Base-by-base conservation (phyloP, 2,888 invertebrate species). In the Hemithea aestivaria region DNA sequence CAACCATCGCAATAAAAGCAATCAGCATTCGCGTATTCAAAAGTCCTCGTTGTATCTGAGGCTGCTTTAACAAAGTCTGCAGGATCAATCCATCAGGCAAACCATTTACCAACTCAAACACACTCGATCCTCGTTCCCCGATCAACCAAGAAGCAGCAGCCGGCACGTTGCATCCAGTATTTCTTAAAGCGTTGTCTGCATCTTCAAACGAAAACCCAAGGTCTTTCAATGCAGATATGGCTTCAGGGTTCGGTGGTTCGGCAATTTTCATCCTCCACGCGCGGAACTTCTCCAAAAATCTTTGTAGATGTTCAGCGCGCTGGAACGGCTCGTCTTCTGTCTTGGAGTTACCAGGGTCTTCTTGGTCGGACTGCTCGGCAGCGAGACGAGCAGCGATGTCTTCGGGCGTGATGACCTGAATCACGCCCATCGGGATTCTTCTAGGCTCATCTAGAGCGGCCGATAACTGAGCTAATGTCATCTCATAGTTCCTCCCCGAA, bases 1-100 rank as follows among this genome's bases (percentile, higher is more conserved):
- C 84, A 0, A 85, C 82, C 82, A 85, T 85, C 0, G 80, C 81
- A 34, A 85, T 84, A 27, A 87, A 87, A 0, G 87, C 87, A 0
- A 78, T 75, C 35, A 87, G 35, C 87, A 87, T 85, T 10, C 87
- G 58, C 0, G 85, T 85, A 23, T 87, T 87, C 6, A 87, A 31
- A 6, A 87, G 53, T 0, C 87, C 85, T 1, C 87, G 60, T 27
- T 87, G 87, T 1, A 87, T 83, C 47, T 82, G 84, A 0, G 85
- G 83, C 27, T 87, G 84, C 22, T 82, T 80, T 2, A 87, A 41
- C 45, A 87, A 48, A 2, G 78, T 75, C 39, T 82, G 74, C 16
- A 87, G 44, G 1, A 87, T 83, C 12, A 63, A 33, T 0, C 87
- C 80, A 26, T 85, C 83, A 0, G 87, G 87, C 7, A 87, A 47